Percentiles rank a stretch among this genome's conserved stretches.
Evolutionary conservation across 92 coral and sea anemone genomes (phyloP).

Genomic region (Phenganax subtilis): DNA sequence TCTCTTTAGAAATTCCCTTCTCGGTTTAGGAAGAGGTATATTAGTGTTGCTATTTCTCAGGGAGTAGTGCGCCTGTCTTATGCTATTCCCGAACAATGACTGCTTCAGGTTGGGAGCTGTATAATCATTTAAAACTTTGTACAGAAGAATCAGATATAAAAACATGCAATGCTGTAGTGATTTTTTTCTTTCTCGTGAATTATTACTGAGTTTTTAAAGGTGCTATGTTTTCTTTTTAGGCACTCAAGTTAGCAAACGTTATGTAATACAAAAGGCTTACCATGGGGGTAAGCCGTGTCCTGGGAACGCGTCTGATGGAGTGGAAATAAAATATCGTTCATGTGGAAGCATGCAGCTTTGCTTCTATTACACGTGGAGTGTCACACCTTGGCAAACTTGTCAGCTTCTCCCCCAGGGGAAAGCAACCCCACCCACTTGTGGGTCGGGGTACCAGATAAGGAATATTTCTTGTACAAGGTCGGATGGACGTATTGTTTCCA

Average conservation of each 20-base stretch:
- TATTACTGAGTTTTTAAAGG: too few relatives aligned
- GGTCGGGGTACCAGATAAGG: conserved; percentile 27
- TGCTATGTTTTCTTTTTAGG: neutral
- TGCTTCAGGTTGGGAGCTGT: too few relatives aligned
- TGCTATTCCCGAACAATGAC: too few relatives aligned
- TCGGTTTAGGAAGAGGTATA: too few relatives aligned
- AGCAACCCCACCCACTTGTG: neutral
- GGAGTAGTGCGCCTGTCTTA: too few relatives aligned
- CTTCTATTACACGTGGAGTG: conserved; percentile 19
- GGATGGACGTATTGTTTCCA: neutral
- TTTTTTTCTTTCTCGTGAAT: too few relatives aligned
- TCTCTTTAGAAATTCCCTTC: too few relatives aligned
- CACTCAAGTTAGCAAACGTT: conserved; percentile 18
- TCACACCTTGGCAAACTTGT: conserved; percentile 2
- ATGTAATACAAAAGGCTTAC: neutral
- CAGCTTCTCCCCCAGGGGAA: conserved; percentile 5
- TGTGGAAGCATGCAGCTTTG: conserved; percentile 8
- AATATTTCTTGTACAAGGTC: conserved; percentile 27
- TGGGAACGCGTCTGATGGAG: neutral
- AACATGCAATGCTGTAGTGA: too few relatives aligned
- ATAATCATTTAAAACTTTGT: too few relatives aligned
- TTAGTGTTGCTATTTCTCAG: too few relatives aligned
- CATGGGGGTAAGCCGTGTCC: conserved; percentile 14
- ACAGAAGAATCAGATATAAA: too few relatives aligned
- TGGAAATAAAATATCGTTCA: neutral